Percentiles rank a stretch among this genome's conserved stretches.
Conservation (phyloP, 2,113 vertebrate species). For the Elachura formosa region DNA sequence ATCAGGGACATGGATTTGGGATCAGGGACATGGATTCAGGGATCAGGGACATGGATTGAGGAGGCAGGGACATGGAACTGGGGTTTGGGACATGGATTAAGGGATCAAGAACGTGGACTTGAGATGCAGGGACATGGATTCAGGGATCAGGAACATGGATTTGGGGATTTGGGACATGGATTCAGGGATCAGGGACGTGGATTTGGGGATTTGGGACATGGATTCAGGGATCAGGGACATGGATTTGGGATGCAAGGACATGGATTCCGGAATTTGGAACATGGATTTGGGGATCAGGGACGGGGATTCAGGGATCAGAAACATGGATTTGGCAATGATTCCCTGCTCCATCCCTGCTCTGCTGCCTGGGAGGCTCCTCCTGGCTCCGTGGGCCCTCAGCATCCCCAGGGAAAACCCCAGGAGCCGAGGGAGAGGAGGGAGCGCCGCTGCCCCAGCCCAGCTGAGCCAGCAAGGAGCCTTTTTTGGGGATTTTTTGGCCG, state of each 20-base stretch:
- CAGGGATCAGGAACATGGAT: background rate
- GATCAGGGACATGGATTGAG: too few species aligned
- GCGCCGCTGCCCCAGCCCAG: rapidly evolving
- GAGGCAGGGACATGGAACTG: too few species aligned
- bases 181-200: too few species aligned
- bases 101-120: background rate
- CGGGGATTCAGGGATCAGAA: rapidly evolving
- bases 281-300: rapidly evolving
- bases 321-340: rapidly evolving
- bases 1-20: background rate
- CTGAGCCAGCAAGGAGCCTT: rapidly evolving
- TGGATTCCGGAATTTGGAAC: rapidly evolving
- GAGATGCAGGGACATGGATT: background rate
- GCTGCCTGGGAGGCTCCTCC: background rate
- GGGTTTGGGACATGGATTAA: too few species aligned
- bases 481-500: background rate
- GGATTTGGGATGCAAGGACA: background rate
- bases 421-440: background rate
- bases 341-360: background rate
- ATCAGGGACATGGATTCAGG: background rate
- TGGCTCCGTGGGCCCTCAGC: background rate
- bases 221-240: background rate
- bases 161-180: background rate
- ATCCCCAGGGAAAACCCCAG: rapidly evolving
- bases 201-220: too few species aligned